Conservation (phyloP, 2,797 vertebrate species). For the Smutsia gigantea region DNA sequence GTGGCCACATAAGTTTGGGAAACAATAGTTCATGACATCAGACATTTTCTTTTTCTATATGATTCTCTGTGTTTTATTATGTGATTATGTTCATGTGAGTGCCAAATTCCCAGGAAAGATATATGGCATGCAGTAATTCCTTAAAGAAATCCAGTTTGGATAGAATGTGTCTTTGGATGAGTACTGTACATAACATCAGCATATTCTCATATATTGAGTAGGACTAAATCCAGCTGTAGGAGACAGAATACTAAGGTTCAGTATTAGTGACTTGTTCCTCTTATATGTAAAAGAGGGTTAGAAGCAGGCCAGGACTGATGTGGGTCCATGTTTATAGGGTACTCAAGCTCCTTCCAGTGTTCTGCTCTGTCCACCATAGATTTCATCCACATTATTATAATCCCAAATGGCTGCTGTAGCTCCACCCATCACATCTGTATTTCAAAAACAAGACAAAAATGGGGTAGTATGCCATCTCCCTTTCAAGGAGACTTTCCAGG, state of each 20-base stretch:
- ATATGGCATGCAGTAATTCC: background rate
- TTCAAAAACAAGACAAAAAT: background rate
- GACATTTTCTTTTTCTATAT: background rate
- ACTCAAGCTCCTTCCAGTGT: background rate
- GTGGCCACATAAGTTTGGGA: background rate
- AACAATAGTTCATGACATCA: background rate
- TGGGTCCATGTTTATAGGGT: accelerated
- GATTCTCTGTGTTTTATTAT: background rate
- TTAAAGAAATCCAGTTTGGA: background rate
- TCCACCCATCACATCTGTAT: background rate
- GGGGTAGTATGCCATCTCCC: background rate
- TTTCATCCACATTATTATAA: background rate
- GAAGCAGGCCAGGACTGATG: background rate
- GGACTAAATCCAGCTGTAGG: background rate
- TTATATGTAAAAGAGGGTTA: background rate
- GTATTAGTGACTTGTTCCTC: background rate
- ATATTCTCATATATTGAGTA: background rate
- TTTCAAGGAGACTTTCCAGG: background rate
- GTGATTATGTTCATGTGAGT: background rate
- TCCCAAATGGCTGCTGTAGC: background rate
- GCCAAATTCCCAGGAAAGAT: background rate
- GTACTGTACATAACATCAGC: background rate
- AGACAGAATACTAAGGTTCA: background rate
- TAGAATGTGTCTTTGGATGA: background rate
- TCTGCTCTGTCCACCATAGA: background rate